Evolutionary conservation across 2,113 vertebrate species (phyloP).

Genomic region (Pelobates fuscus): DNA sequence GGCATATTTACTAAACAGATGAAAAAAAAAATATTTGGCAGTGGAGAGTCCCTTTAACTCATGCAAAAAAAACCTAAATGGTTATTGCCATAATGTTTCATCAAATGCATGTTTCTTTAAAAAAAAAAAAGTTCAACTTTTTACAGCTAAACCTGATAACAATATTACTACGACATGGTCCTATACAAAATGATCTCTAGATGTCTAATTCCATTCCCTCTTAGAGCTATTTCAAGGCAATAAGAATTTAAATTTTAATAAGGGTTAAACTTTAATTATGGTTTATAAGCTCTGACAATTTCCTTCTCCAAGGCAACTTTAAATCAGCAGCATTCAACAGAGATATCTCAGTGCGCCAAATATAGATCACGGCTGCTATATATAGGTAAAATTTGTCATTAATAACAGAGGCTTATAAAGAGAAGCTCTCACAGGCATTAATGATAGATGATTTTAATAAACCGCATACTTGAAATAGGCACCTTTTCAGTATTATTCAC

Average conservation of each 20-base stretch:
- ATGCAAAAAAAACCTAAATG: too few relatives aligned
- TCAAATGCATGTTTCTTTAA: too few relatives aligned
- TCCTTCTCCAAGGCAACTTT: conserved; percentile 20
- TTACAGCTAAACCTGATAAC: not conserved
- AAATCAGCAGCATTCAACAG: conserved; percentile 22
- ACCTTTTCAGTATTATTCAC: not conserved
- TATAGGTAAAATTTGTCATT: not conserved
- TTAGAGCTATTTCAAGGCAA: not conserved
- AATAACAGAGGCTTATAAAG: not conserved
- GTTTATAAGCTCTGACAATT: conserved; percentile 21
- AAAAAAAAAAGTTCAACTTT: not conserved
- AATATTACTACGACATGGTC: conserved; percentile 1
- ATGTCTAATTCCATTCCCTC: conserved; percentile 18
- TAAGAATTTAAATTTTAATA: conserved; percentile 39
- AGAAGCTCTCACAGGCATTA: not conserved
- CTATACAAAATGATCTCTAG: not conserved
- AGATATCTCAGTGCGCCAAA: conserved; percentile 13
- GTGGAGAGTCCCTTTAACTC: too few relatives aligned
- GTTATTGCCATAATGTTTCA: too few relatives aligned
- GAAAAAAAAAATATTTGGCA: too few relatives aligned
- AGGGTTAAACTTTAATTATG: conserved; percentile 38
- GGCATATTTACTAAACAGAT: too few relatives aligned
- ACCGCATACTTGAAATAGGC: not conserved
- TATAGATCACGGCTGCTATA: conserved; percentile 2
- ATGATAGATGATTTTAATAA: conserved; percentile 59